Evolutionary conservation across 2,888 invertebrate species (phyloP).

Genomic region (Lithodes maja): DNA sequence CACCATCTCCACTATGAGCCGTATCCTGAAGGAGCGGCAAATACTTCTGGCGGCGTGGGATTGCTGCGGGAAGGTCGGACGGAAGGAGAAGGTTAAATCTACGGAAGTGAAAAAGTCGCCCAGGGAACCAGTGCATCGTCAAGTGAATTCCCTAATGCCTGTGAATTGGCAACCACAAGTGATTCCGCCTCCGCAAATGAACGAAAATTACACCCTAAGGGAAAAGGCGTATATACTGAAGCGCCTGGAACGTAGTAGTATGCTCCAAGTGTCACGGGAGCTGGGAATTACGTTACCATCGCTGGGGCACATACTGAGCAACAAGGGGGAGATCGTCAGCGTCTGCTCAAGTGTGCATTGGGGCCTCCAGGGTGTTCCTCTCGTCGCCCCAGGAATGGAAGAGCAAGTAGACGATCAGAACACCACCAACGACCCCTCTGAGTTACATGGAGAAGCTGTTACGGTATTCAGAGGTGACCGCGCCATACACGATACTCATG

Average conservation of each 20-base stretch:
- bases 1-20: conserved; percentile 2
- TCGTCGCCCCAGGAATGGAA: too few relatives aligned
- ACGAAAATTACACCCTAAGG: not conserved
- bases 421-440: too few relatives aligned
- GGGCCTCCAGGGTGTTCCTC: too few relatives aligned
- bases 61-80: not conserved
- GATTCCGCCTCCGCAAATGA: too few relatives aligned
- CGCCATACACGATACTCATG: too few relatives aligned
- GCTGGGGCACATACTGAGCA: not conserved
- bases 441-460: too few relatives aligned
- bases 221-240: not conserved
- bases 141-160: not conserved
- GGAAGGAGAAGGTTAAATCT: not conserved
- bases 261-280: not conserved
- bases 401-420: too few relatives aligned
- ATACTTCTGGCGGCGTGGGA: not conserved
- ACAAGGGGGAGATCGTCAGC: too few relatives aligned
- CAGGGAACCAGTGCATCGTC: not conserved
- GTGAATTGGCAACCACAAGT: not conserved
- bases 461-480: too few relatives aligned
- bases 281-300: not conserved
- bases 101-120: not conserved
- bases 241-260: not conserved
- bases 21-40: conserved; percentile 25
- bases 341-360: too few relatives aligned